A percentile compares a stretch with the other conserved stretches of the same genome.
phyloP scores from a whole-genome alignment of 2,113 vertebrate species.

The Dinomys branickii region DNA sequence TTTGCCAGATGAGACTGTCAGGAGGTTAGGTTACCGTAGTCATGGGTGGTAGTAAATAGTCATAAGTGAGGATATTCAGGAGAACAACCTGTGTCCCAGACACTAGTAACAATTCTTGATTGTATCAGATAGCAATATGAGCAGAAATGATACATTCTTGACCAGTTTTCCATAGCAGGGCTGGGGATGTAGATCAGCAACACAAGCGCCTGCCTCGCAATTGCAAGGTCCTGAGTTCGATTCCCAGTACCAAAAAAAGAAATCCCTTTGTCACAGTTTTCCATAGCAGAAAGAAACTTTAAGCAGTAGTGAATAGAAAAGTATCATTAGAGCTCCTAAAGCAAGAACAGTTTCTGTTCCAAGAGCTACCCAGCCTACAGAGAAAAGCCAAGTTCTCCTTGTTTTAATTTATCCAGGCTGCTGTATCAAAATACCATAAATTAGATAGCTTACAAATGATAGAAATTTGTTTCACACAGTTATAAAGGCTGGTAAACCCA shows the following conservation, averaged over 20 bases:
- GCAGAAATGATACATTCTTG: background rate
- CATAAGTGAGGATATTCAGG: background rate
- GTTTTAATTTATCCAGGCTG: background rate
- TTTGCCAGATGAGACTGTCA: background rate
- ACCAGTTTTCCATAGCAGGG: background rate
- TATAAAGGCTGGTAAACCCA: background rate
- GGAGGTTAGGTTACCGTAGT: background rate
- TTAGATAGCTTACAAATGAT: background rate
- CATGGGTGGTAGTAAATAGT: background rate
- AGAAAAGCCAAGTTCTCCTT: background rate
- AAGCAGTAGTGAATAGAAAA: background rate
- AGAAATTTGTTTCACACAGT: background rate
- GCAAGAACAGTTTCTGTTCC: constrained; percentile 25
- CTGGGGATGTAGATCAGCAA: no score
- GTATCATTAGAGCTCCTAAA: background rate
- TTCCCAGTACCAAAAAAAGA: no score
- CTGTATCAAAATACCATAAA: background rate
- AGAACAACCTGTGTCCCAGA: background rate
- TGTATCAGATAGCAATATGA: background rate
- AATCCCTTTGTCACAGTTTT: no score
- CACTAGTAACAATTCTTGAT: background rate
- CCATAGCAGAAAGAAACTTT: background rate
- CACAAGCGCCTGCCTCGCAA: no score
- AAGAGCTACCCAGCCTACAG: background rate
- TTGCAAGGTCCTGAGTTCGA: no score